These are phyloP conservation scores for Cynoglossus semilaevis DNA, from an alignment of 2,113 vertebrate genomes.

Conservation along the genomic window DNA sequence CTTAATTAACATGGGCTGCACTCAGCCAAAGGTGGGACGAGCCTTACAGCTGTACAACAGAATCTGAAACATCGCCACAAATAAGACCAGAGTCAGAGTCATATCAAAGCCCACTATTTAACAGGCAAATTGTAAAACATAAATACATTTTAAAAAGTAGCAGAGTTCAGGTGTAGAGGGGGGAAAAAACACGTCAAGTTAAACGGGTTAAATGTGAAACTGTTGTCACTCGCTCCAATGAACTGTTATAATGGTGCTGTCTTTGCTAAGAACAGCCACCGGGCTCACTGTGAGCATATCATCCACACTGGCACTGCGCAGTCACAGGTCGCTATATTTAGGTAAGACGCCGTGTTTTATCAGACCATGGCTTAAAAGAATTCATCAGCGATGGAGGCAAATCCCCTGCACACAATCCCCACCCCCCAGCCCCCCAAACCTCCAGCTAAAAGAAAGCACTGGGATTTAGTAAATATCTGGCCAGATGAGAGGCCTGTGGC, in stretches of 20 bases:
- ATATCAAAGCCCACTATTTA: slow-evolving; percentile 14
- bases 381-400: slow-evolving; percentile 59
- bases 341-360: slow-evolving; percentile 52
- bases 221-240: slow-evolving; percentile 65
- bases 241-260: slow-evolving; percentile 56
- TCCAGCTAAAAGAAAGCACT: slow-evolving; percentile 46
- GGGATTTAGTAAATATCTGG: slow-evolving; percentile 53
- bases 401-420: too few relatives aligned
- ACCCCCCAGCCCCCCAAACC: slow-evolving; percentile 20
- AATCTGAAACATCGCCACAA: slow-evolving; percentile 22
- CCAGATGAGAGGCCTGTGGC: slow-evolving; percentile 19
- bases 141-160: too few relatives aligned
- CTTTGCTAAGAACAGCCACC: slow-evolving; percentile 57
- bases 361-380: slow-evolving; percentile 60
- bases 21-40: slow-evolving; percentile 27
- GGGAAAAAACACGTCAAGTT: slow-evolving; percentile 40
- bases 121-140: slow-evolving; percentile 41
- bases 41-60: slow-evolving; percentile 32
- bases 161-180: slow-evolving; percentile 34
- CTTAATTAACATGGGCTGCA: slow-evolving; percentile 32
- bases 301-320: slow-evolving; percentile 51
- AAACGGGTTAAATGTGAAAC: slow-evolving; percentile 70
- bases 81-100: background rate
- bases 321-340: slow-evolving; percentile 65
- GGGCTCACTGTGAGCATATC: slow-evolving; percentile 60